These are phyloP conservation scores for Oncorhynchus tshawytscha DNA, from an alignment of 2,113 vertebrate genomes.

Conservation along the genomic window DNA sequence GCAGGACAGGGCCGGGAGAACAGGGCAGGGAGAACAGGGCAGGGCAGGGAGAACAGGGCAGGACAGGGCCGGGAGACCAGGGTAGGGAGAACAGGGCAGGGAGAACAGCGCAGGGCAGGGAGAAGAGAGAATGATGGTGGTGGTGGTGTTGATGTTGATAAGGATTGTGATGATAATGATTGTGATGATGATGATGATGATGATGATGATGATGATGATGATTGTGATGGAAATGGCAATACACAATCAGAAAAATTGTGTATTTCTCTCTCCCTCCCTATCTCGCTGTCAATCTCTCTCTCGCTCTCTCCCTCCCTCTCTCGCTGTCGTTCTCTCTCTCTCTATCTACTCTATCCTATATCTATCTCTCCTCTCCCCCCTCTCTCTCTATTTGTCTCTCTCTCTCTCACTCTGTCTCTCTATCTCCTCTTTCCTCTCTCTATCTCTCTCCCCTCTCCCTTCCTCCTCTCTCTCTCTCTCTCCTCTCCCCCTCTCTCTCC, in stretches of 20 bases:
- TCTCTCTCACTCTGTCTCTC: too few species aligned
- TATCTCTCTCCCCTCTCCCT: too few species aligned
- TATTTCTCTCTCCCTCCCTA: neutral
- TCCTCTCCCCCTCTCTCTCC: neutral
- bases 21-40: too few species aligned
- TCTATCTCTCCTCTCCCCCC: neutral
- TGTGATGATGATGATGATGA: neutral
- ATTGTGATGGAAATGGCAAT: conserved; percentile 7
- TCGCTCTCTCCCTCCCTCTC: neutral
- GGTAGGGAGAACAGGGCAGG: too few species aligned
- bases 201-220: neutral
- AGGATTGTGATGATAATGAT: neutral
- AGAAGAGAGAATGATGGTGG: neutral
- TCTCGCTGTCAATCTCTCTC: neutral
- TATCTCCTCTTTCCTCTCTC: too few species aligned
- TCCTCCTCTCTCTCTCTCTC: too few species aligned
- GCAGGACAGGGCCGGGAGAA: too few species aligned
- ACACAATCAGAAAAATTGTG: neutral
- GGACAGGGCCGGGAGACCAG: too few species aligned
- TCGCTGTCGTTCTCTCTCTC: neutral
- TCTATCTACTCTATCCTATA: neutral
- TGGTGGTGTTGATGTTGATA: neutral
- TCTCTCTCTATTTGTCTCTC: neutral
- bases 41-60: too few species aligned
- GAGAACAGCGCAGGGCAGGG: too few species aligned